Conservation (phyloP, 2,797 vertebrate genomes). For the Enteromius viviparus region DNA sequence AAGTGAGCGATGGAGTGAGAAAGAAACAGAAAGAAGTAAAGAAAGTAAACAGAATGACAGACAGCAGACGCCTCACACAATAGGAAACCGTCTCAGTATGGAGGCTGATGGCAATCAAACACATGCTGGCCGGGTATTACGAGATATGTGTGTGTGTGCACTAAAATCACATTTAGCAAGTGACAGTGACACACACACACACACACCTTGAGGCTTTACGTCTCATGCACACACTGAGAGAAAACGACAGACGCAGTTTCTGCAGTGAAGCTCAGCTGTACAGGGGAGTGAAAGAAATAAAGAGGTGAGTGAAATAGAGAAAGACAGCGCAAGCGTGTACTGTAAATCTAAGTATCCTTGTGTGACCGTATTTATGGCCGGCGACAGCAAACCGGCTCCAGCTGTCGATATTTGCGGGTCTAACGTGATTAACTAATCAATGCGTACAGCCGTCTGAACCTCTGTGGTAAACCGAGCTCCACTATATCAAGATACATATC, state of each 20-base stretch:
- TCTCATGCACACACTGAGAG: conserved; percentile 39
- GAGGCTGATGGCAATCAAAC: conserved; percentile 70
- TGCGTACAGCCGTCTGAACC: conserved; percentile 38
- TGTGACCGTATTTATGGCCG: conserved; percentile 39
- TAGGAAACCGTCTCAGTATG: conserved; percentile 55
- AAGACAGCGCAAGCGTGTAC: conserved; percentile 6
- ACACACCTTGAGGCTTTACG: conserved; percentile 51
- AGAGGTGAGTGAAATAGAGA: conserved; percentile 35
- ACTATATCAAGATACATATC: conserved; percentile 49
- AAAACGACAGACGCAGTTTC: conserved; percentile 23
- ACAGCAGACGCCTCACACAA: conserved; percentile 57
- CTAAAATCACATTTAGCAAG: conserved; percentile 71
- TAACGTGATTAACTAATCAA: conserved; percentile 56
- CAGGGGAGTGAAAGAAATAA: conserved; percentile 34
- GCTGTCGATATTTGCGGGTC: conserved; percentile 45
- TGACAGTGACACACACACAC: conserved; percentile 50
- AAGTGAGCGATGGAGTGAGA: conserved; percentile 6
- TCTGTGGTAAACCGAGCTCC: conserved; percentile 40
- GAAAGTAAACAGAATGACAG: conserved; percentile 47
- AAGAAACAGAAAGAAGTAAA: conserved; percentile 43
- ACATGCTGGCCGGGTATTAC: conserved; percentile 72
- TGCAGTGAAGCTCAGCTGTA: conserved; percentile 47
- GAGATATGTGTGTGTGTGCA: conserved; percentile 34
- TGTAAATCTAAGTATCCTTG: conserved; percentile 42
- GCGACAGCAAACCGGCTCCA: conserved; percentile 38